A percentile compares a stretch with the other conserved stretches of the same genome.
phyloP scores from a whole-genome alignment of 1,140 invertebrate species.

The Lethrus apterus region DNA sequence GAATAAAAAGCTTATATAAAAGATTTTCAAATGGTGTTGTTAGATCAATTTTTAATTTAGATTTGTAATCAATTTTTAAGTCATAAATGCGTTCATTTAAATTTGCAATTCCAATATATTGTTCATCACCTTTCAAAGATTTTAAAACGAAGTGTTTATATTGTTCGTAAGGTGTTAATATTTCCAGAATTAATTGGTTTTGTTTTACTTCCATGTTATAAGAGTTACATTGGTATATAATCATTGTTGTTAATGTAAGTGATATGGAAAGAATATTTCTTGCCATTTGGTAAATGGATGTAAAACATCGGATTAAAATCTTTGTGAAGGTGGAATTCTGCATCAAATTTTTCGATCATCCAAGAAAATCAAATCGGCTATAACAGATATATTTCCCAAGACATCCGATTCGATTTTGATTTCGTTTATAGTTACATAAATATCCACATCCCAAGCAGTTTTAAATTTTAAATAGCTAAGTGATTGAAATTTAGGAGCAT shows the following conservation, averaged over 20 bases:
- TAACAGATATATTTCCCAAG: not conserved
- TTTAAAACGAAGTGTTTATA: not conserved
- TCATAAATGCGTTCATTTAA: not conserved
- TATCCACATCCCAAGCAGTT: not conserved
- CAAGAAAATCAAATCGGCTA: not conserved
- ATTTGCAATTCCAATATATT: not conserved
- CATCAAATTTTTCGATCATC: slow-evolving; percentile 10
- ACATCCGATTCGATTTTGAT: slow-evolving; percentile 1
- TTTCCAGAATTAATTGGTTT: too few relatives aligned
- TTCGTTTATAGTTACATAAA: not conserved
- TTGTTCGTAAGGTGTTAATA: not conserved
- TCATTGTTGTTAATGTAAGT: slow-evolving; percentile 5
- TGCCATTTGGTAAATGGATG: slow-evolving; percentile 8
- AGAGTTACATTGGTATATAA: too few relatives aligned
- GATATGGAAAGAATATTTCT: slow-evolving; percentile 3
- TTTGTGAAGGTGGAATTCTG: slow-evolving; percentile 10
- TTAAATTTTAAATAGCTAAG: not conserved
- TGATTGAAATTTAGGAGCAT: not conserved
- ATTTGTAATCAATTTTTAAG: not conserved
- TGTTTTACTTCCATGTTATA: too few relatives aligned
- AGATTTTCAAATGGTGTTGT: not conserved
- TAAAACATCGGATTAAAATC: slow-evolving; percentile 16
- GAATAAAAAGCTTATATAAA: too few relatives aligned
- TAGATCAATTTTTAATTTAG: not conserved
- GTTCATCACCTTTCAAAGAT: not conserved